These are phyloP conservation scores for Ptilonorhynchus violaceus DNA, from an alignment of 2,113 vertebrate genomes.

Conservation along the genomic window DNA sequence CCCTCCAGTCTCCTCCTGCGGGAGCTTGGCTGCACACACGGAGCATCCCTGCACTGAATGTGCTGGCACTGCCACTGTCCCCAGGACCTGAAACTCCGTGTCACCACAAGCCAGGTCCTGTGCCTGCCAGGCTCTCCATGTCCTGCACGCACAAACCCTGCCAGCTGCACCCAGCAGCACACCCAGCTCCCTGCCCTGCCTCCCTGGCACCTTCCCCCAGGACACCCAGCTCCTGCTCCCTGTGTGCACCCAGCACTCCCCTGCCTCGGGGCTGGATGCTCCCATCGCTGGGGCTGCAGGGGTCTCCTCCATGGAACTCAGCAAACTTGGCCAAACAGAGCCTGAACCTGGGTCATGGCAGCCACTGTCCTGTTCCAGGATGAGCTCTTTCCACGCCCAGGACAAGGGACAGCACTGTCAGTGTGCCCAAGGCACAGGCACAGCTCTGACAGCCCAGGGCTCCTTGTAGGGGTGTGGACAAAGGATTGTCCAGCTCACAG, in stretches of 20 bases:
- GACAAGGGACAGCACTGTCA: neutral
- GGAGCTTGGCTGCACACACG: neutral
- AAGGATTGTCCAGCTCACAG: neutral
- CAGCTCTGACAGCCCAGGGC: neutral
- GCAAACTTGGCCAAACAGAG: neutral
- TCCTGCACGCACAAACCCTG: neutral
- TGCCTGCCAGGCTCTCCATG: neutral
- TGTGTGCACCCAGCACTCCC: neutral
- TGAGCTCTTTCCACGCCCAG: neutral
- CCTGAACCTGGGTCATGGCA: neutral
- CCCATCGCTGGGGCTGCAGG: neutral
- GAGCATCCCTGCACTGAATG: neutral
- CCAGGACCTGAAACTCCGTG: neutral
- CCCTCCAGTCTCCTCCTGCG: neutral
- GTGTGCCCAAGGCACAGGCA: neutral
- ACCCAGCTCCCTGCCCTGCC: neutral
- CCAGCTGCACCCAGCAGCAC: neutral
- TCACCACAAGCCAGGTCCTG: neutral
- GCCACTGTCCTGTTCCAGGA: neutral
- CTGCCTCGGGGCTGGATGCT: neutral
- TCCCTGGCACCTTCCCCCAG: neutral
- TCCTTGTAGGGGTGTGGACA: neutral
- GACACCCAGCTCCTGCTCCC: neutral
- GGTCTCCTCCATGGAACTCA: neutral
- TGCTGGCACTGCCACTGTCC: neutral